Evolutionary conservation across 2,113 vertebrate genomes (phyloP).

Genomic region (Paralichthys olivaceus): DNA sequence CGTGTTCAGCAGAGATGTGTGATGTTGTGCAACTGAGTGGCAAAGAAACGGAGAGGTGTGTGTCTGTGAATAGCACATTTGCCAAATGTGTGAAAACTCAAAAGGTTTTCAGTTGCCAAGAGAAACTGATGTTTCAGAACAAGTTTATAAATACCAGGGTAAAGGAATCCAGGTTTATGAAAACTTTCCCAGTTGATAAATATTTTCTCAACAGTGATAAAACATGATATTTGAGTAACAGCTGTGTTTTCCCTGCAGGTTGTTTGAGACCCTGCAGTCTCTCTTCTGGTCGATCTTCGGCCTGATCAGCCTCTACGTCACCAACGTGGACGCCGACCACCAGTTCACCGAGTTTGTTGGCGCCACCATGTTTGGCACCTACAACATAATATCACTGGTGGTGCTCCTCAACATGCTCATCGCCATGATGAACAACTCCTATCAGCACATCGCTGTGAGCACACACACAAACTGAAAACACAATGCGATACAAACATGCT

Average conservation of each 20-base stretch:
- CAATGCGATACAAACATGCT: background rate
- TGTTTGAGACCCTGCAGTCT: slow-evolving; percentile 98
- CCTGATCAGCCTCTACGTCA: slow-evolving; percentile 96
- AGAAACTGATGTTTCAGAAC: slow-evolving; percentile 9
- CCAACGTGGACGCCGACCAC: slow-evolving; percentile 93
- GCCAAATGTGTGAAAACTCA: background rate
- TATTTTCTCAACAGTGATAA: background rate
- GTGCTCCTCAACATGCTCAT: slow-evolving; percentile 99
- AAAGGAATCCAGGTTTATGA: background rate
- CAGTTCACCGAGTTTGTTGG: slow-evolving; percentile 98
- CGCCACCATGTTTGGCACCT: slow-evolving; percentile 99
- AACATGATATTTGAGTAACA: background rate
- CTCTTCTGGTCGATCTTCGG: slow-evolving; percentile 99
- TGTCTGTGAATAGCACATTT: background rate
- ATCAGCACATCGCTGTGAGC: slow-evolving; percentile 98
- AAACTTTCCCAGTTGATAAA: background rate
- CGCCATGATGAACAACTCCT: slow-evolving; percentile 99
- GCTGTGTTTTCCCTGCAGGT: slow-evolving; percentile 78
- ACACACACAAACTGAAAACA: slow-evolving; percentile 1
- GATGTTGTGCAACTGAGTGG: slow-evolving; percentile 25
- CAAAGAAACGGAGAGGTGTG: background rate
- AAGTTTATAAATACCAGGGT: background rate
- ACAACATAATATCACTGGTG: slow-evolving; percentile 97
- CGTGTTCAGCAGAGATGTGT: slow-evolving; percentile 13
- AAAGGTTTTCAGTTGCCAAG: slow-evolving; percentile 12